These are phyloP conservation scores for Hipposideros larvatus DNA, from an alignment of 2,797 vertebrate species.

Conservation along the genomic window DNA sequence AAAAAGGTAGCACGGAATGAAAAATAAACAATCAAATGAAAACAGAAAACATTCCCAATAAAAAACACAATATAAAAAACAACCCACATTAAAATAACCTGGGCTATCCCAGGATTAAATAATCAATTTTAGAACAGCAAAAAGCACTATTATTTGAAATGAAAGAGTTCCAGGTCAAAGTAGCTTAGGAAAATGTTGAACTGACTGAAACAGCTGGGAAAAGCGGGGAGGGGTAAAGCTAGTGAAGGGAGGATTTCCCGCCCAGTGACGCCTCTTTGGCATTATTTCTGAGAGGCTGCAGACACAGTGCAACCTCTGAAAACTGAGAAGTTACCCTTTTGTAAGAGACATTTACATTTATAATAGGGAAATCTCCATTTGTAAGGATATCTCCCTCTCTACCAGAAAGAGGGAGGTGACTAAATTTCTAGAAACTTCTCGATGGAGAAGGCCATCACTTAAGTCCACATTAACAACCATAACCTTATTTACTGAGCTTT, in stretches of 20 bases:
- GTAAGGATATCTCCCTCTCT: neutral
- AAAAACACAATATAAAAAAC: neutral
- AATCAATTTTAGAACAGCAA: neutral
- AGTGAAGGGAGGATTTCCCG: neutral
- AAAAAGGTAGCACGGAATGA: neutral
- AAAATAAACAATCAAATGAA: neutral
- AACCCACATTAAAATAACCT: neutral
- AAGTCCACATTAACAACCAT: neutral
- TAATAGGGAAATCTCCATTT: neutral
- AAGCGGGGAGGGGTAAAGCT: neutral
- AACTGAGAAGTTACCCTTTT: neutral
- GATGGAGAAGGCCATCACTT: neutral
- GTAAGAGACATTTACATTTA: neutral
- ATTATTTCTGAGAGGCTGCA: neutral
- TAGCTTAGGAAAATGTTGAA: neutral
- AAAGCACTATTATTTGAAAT: neutral
- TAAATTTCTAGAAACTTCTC: neutral
- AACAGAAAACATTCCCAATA: neutral
- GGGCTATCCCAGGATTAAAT: neutral
- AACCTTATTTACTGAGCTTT: neutral
- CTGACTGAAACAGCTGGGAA: neutral
- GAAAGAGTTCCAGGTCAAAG: neutral
- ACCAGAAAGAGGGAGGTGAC: neutral
- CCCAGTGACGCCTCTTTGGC: neutral
- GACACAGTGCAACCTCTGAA: neutral